Evolutionary conservation across 2,797 vertebrate species (phyloP), one percentile per base, ranked within the genome.

Genomic region (Pseudochromis fuscus): DNA sequence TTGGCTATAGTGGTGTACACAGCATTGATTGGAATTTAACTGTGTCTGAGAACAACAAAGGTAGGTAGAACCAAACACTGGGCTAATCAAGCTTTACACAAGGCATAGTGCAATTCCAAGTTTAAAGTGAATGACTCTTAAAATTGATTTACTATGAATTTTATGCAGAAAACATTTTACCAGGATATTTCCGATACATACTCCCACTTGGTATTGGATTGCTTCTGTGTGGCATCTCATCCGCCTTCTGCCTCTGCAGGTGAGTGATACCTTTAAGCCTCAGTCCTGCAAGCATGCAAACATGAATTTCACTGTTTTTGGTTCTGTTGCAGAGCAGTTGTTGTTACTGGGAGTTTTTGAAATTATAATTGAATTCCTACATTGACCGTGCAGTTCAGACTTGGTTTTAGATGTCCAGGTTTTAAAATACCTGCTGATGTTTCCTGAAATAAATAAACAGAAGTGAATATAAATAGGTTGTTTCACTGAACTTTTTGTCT

Each of bases 1-100:
- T 0, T 51, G 0, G 0, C 0, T 0, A 0, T 0, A 0, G 0
- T 0, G 75, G 64, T 7, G 0, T 0, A 1, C 0, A 0, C 0
- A 4, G 0, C 2, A n/a, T 7, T 0, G 1, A 2, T 2, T 89
- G 85, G 86, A 90, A 79, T 67, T 31, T 89, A 77, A 73, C 31
- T 0, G 38, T 84, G 31, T 28, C 7, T 23, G 57, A 33, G 23
- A 30, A 62, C 25, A 10, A 1, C 28, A 28, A 61, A 72, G 71
- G 88, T 85, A 67, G 1, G 76, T 55, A 23, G 19, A 71, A 40
- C 38, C 33, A 27, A 58, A 25, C 28, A 1, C 21, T 40, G 2
- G 1, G 0, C 38, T 50, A 4, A 37, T 60, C 16, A 25, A n/a
- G 24, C 24, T 59, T 13, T 18, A 8, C 4, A 57, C 2, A 23